Evolutionary conservation across 1,140 invertebrate species (phyloP).

Genomic region (Telenomus remus): DNA sequence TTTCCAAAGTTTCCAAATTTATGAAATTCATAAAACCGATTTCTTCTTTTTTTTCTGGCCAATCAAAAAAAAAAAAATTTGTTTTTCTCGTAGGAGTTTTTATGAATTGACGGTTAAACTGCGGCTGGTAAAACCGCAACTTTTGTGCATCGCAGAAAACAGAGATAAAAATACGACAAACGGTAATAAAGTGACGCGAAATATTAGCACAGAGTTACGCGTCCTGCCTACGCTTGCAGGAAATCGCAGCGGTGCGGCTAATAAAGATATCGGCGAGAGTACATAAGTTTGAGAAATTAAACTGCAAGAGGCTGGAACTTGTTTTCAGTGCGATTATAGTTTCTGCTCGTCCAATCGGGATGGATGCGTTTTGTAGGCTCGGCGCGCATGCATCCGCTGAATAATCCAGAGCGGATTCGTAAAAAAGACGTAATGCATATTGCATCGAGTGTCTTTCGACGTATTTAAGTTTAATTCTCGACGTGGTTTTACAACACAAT

Average conservation of each 20-base stretch:
- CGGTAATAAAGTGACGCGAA: conserved; percentile 3
- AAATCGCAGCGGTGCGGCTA: conserved; percentile 9
- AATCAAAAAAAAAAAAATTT: no score
- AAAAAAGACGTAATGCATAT: conserved; percentile 19
- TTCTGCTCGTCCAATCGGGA: background rate
- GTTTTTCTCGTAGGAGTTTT: no score
- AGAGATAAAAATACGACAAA: background rate
- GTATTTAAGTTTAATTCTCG: no score
- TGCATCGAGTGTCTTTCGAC: conserved; percentile 2
- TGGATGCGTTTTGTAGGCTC: conserved; percentile 4
- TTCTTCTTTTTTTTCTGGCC: no score
- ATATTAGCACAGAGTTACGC: conserved; percentile 12
- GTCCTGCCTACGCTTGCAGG: conserved; percentile 21
- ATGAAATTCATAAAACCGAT: no score
- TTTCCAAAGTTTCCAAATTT: no score
- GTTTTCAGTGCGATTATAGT: conserved; percentile 11
- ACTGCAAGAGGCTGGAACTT: conserved; percentile 5
- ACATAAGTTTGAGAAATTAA: conserved; percentile 28
- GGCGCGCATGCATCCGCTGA: background rate
- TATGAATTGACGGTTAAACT: no score
- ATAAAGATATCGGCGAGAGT: conserved; percentile 27
- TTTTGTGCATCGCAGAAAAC: no score
- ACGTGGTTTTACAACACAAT: no score
- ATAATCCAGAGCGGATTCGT: conserved; percentile 7
- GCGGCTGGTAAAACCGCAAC: no score